phyloP scores from a whole-genome alignment of 2,888 invertebrate genomes.

The Clusia tigrina region DNA sequence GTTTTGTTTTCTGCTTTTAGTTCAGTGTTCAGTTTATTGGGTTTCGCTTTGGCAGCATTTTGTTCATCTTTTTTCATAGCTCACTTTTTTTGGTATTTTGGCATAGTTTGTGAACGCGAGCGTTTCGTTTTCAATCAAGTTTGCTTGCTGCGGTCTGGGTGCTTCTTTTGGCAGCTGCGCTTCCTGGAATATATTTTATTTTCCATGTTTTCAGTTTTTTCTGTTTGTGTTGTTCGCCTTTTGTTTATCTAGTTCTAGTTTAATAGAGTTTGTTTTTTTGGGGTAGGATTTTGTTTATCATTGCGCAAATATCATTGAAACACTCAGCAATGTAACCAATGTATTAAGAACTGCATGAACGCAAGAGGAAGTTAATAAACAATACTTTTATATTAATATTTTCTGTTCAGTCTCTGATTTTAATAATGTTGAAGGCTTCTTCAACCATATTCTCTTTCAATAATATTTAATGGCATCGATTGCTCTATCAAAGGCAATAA shows the following conservation, averaged over 20 bases:
- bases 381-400: no score
- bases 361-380: no score
- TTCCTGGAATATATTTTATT: background rate
- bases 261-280: background rate
- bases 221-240: background rate
- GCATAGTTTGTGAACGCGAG: background rate
- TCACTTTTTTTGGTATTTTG: background rate
- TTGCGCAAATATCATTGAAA: background rate
- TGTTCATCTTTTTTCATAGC: slow-evolving; percentile 1
- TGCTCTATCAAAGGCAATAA: no score
- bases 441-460: no score
- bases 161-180: background rate
- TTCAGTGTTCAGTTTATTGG: background rate
- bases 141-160: background rate
- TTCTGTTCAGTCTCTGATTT: no score
- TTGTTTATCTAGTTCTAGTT: background rate
- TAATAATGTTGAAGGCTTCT: no score
- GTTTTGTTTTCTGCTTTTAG: background rate
- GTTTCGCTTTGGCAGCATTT: slow-evolving; percentile 1
- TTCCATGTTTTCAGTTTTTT: no score
- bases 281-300: background rate
- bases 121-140: slow-evolving; percentile 4
- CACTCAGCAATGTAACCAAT: no score
- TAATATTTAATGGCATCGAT: no score
- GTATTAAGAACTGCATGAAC: no score